These are phyloP conservation scores for Gobius niger DNA, from an alignment of 2,113 vertebrate species.

Conservation along the genomic window DNA sequence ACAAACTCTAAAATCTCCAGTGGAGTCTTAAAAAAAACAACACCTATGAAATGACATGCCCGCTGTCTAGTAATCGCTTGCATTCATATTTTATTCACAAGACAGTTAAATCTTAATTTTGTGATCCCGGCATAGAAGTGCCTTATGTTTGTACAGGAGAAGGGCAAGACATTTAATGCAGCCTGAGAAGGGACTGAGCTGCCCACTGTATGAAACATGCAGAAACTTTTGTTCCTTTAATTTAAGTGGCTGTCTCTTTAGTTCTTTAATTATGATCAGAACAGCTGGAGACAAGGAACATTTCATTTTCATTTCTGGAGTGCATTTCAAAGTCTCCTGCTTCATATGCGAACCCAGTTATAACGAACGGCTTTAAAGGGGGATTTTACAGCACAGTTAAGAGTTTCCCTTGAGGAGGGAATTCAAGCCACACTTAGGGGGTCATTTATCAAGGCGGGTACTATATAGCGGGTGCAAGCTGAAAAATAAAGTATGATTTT, in stretches of 20 bases:
- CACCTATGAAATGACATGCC: slow-evolving; percentile 17
- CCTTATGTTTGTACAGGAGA: slow-evolving; percentile 15
- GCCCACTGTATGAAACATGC: slow-evolving; percentile 12
- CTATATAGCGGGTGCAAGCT: too few relatives aligned
- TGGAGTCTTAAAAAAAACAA: slow-evolving; percentile 13
- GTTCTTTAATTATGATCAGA: slow-evolving; percentile 8
- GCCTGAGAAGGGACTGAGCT: slow-evolving; percentile 42
- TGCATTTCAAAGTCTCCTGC: background rate
- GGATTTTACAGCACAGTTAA: too few relatives aligned
- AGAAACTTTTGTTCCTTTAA: slow-evolving; percentile 4
- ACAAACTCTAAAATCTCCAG: slow-evolving; percentile 54
- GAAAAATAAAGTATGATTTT: too few relatives aligned
- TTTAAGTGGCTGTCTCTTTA: slow-evolving; percentile 64
- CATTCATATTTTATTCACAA: slow-evolving; percentile 33
- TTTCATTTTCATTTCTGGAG: slow-evolving; percentile 42
- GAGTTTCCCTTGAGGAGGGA: too few relatives aligned
- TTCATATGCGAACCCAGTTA: background rate
- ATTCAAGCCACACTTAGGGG: too few relatives aligned
- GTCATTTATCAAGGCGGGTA: too few relatives aligned
- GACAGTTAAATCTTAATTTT: slow-evolving; percentile 10
- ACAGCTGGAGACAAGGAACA: slow-evolving; percentile 4
- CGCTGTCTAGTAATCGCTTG: slow-evolving; percentile 32
- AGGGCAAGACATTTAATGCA: background rate
- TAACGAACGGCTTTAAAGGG: background rate
- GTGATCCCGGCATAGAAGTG: slow-evolving; percentile 7